Conservation (phyloP, 2,888 invertebrate species). For the Pyrrhia umbra region DNA sequence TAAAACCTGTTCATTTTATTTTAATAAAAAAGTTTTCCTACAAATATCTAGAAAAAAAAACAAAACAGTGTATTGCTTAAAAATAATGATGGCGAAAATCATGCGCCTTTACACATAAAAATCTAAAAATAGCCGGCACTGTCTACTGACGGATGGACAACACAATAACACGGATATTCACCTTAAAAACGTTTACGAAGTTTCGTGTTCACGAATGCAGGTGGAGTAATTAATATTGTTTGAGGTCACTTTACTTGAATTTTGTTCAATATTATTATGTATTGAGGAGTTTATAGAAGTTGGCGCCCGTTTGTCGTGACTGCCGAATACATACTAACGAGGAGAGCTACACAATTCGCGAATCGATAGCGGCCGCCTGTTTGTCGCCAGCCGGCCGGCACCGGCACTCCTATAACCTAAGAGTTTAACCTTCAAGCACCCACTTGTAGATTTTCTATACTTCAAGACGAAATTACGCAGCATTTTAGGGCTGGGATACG, state of each 20-base stretch:
- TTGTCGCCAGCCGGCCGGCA: neutral
- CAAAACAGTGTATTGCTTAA: too few relatives aligned
- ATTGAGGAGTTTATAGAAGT: neutral
- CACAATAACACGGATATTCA: neutral
- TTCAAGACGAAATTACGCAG: neutral
- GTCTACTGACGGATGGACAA: neutral
- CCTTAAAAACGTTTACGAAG: neutral
- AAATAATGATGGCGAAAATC: neutral
- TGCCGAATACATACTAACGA: neutral
- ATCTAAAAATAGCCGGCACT: slow-evolving; percentile 29
- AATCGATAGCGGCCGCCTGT: neutral
- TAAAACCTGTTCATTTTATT: too few relatives aligned
- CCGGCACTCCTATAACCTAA: neutral
- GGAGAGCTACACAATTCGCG: neutral
- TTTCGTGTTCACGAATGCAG: neutral
- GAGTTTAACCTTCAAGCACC: neutral
- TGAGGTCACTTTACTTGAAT: neutral
- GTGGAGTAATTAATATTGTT: neutral
- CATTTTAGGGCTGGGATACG: neutral
- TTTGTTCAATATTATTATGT: neutral
- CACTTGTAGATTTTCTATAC: neutral
- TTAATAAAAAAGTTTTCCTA: too few relatives aligned
- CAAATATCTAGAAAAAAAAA: too few relatives aligned
- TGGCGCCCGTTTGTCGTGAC: neutral
- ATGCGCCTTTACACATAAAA: neutral